These are phyloP conservation scores for Leptinotarsa tumamoca DNA, from an alignment of 2,888 invertebrate genomes.

Conservation along the genomic window DNA sequence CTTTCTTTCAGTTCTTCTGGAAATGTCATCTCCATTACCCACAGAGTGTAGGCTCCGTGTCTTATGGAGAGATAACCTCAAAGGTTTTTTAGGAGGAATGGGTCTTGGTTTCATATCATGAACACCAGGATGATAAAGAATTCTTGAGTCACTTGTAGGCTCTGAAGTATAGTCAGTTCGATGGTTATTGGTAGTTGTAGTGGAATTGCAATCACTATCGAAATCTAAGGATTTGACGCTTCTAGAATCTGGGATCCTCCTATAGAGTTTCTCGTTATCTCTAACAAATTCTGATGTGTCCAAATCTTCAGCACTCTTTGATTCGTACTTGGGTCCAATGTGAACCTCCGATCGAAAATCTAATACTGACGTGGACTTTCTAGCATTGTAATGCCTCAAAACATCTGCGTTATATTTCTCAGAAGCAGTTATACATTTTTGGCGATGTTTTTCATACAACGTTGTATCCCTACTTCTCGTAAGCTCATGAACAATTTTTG, in stretches of 20 bases:
- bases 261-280: slow-evolving; percentile 57
- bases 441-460: slow-evolving; percentile 63
- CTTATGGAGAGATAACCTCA: slow-evolving; percentile 84
- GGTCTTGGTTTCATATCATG: slow-evolving; percentile 73
- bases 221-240: slow-evolving; percentile 82
- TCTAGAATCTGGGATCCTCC: slow-evolving; percentile 67
- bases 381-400: slow-evolving; percentile 66
- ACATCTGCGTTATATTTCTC: slow-evolving; percentile 64
- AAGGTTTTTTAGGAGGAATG: slow-evolving; percentile 87
- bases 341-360: slow-evolving; percentile 69
- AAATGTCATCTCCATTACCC: slow-evolving; percentile 62
- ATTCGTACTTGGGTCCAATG: slow-evolving; percentile 61
- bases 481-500: slow-evolving; percentile 64
- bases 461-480: slow-evolving; percentile 57
- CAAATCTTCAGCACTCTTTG: slow-evolving; percentile 66
- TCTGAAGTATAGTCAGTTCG: slow-evolving; percentile 72
- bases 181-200: slow-evolving; percentile 33
- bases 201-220: slow-evolving; percentile 74
- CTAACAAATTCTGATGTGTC: slow-evolving; percentile 64
- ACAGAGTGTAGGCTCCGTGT: slow-evolving; percentile 86
- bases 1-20: slow-evolving; percentile 64
- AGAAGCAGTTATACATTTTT: slow-evolving; percentile 63
- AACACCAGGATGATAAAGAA: slow-evolving; percentile 56
- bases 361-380: slow-evolving; percentile 71
- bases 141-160: slow-evolving; percentile 67